Evolutionary conservation across 2,113 vertebrate species (phyloP), one percentile per base, ranked within the genome.

Genomic region (Pampusana beccarii): DNA sequence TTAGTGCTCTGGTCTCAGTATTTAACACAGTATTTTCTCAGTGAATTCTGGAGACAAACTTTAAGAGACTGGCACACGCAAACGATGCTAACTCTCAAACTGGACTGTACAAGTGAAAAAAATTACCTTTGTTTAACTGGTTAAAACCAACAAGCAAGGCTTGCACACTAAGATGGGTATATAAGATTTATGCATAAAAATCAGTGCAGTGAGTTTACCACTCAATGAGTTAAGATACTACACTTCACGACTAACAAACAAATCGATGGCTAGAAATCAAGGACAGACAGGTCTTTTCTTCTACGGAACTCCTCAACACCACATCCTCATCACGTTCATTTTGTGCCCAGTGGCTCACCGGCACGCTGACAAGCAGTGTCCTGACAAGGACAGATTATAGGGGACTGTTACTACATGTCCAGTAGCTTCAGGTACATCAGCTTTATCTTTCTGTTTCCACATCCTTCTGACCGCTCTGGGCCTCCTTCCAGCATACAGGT

Each of bases 351-450:
- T 54, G 87, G 54, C 83, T 89, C 86, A 89, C 64, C 34, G 72
- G 65, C 56, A 78, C 0, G 2, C 73, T 79, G 86, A 89, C 88
- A 83, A 84, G 75, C 64, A 86, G 50, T 2, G 0, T 31, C 83
- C 58, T 70, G 77, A 94, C 80, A 81, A 53, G 48, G 57, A 96
- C 77, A 91, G 90, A 54, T 78, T 71, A 88, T 61, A 94, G 11
- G 50, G 70, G 34, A 61, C 70, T 82, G 65, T 51, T 33, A 60
- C 70, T 92, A 79, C 88, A 61, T 4, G 81, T 62, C 74, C 90
- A 36, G 48, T 50, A 72, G 67, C 80, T 92, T 71, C 69, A 80
- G 56, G 38, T 84, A 58, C 18, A 51, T 31, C 64, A 78, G 56
- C 54, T 91, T 88, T 74, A 92, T 91, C 62, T 38, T 56, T 34